phyloP scores from a whole-genome alignment of 2,888 invertebrate species.

The Bombyx huttoni region DNA sequence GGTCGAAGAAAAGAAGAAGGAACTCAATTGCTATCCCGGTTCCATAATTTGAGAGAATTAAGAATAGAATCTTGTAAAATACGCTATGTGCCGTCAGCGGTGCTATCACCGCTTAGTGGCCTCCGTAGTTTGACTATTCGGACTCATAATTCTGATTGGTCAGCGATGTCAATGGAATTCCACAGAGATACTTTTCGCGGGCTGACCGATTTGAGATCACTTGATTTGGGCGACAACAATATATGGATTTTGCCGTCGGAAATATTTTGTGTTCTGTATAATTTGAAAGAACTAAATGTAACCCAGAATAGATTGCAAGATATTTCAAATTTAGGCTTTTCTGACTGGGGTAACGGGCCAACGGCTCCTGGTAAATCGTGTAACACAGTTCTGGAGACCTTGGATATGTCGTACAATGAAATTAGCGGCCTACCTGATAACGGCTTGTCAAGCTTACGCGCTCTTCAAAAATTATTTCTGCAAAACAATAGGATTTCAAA shows the following conservation, averaged over 20 bases:
- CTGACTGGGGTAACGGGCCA: slow-evolving; percentile 79
- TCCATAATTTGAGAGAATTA: slow-evolving; percentile 77
- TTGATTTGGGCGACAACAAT: slow-evolving; percentile 83
- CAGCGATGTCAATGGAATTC: slow-evolving; percentile 82
- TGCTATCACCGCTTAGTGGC: slow-evolving; percentile 77
- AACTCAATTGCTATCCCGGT: slow-evolving; percentile 71
- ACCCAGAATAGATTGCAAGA: slow-evolving; percentile 85
- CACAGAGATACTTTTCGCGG: slow-evolving; percentile 80
- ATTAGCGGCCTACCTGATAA: slow-evolving; percentile 79
- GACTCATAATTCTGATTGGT: slow-evolving; percentile 86
- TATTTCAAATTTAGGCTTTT: slow-evolving; percentile 81
- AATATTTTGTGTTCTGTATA: slow-evolving; percentile 80
- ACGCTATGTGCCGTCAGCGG: slow-evolving; percentile 79
- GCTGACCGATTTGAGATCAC: slow-evolving; percentile 75
- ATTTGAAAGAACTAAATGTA: slow-evolving; percentile 79
- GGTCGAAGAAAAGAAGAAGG: slow-evolving; percentile 65
- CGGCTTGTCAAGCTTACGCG: slow-evolving; percentile 78
- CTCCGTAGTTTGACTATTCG: slow-evolving; percentile 77
- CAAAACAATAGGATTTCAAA: slow-evolving; percentile 83
- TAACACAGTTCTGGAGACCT: slow-evolving; percentile 76
- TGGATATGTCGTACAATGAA: slow-evolving; percentile 83
- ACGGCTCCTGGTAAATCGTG: slow-evolving; percentile 78
- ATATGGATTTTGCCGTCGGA: slow-evolving; percentile 82
- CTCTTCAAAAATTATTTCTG: slow-evolving; percentile 78
- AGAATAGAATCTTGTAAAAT: slow-evolving; percentile 84